Conservation (phyloP, 2,113 vertebrate species). For the Gobiocypris rarus region DNA sequence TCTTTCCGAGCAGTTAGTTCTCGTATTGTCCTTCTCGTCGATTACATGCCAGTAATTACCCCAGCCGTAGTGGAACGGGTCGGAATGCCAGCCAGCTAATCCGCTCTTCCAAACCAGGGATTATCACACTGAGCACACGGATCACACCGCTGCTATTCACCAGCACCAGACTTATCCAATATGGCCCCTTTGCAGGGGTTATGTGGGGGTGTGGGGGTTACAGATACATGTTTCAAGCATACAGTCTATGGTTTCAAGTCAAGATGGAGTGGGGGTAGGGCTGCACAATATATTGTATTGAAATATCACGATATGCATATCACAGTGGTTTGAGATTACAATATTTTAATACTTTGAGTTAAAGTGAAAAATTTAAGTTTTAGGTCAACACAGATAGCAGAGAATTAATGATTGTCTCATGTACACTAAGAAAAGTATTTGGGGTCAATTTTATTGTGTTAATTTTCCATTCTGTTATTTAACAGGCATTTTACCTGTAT, state of each 20-base stretch:
- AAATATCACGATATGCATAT: background rate
- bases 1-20: background rate
- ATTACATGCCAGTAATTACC: constrained; percentile 53
- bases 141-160: constrained; percentile 43
- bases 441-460: too few species aligned
- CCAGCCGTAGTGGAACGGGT: constrained; percentile 24
- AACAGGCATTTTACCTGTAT: too few species aligned
- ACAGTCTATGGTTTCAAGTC: too few species aligned
- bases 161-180: constrained; percentile 28
- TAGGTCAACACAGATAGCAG: background rate
- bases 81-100: constrained; percentile 51
- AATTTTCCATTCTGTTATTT: too few species aligned
- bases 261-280: background rate
- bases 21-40: background rate
- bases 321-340: background rate
- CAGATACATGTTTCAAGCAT: background rate
- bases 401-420: too few species aligned
- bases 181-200: background rate
- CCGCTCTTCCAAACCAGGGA: constrained; percentile 49
- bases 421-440: too few species aligned
- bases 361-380: background rate
- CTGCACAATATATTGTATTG: background rate
- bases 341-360: background rate
- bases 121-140: constrained; percentile 46
- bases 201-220: constrained; percentile 5